Evolutionary conservation across 1,140 invertebrate species (phyloP), one percentile per base, ranked within the genome.

Genomic region (Drosophila aff.): DNA sequence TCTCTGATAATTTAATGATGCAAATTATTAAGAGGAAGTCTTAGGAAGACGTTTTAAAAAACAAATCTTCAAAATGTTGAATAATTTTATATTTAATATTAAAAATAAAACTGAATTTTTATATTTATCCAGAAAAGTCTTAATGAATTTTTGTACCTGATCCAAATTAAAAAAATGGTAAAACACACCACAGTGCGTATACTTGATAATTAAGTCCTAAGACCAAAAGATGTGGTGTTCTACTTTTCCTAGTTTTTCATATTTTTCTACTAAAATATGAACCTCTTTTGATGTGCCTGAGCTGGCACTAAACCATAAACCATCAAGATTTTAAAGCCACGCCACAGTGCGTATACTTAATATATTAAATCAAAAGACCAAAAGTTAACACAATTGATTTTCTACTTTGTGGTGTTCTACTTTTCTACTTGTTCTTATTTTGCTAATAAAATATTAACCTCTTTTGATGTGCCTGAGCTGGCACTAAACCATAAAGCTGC

Each of bases 381-480:
- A 47, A 49, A 49, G 46, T 26, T 13, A 28, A 8, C 47, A 10
- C 15, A 26, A 10, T 11, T 28, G 28, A 0, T 3, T 6, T 38
- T 36, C 18, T 23, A 21, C 13, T 38, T 38, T 36, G 13, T 55
- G 7, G 2, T 55, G 0, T 21, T 31, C 3, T 53, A 9, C 50
- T 21, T 53, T 21, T 55, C 8, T 13, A 0, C 3, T 4, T 13
- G 21, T 33, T 15, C 21, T 16, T 18, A 13, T 26, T 9, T 8
- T 13, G 3, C 23, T 40, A 57, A 28, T 63, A 60, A 60, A 36
- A 18, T 61, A 43, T 65, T 61, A 65, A 43, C 41, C 31, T 58
- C 1, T 26, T 38, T 66, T 40, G 8, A 8, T 55, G 21, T 55
- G 21, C 53, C 18, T 40, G 4, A 66, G 16, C 61, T 18, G 38